A percentile compares a stretch with the other conserved stretches of the same genome.
phyloP scores from a whole-genome alignment of 2,797 vertebrate genomes.

The Melanotaenia parkinsoni region DNA sequence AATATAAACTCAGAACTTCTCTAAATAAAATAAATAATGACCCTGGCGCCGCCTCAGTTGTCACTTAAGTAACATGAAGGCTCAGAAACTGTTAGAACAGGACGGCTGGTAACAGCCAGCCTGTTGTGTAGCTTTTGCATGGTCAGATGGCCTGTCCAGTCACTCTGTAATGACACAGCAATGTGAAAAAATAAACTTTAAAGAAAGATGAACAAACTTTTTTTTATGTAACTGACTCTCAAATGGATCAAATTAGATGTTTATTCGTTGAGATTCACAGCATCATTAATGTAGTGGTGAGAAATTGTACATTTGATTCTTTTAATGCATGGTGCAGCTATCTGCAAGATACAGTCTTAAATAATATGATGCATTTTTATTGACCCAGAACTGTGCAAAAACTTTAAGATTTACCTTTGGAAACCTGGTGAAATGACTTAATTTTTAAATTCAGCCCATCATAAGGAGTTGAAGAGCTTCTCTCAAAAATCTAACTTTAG shows the following conservation, averaged over 20 bases:
- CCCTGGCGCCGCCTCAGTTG: constrained; percentile 38
- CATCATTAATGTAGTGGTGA: not conserved
- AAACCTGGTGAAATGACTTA: not conserved
- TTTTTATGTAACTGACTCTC: not conserved
- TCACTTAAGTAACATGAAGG: constrained; percentile 45
- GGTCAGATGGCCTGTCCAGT: constrained; percentile 51
- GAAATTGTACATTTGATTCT: not conserved
- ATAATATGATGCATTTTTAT: too few species aligned
- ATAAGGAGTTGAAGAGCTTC: not conserved
- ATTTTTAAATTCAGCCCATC: not conserved
- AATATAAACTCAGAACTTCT: constrained; percentile 52
- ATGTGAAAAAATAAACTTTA: constrained; percentile 6
- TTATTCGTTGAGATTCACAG: not conserved
- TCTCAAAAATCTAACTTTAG: not conserved
- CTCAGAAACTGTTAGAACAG: constrained; percentile 38
- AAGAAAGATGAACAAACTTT: not conserved
- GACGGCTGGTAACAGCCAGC: constrained; percentile 46
- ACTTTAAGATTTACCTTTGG: not conserved
- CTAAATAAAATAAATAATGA: too few species aligned
- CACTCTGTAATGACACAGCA: constrained; percentile 11
- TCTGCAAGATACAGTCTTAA: not conserved
- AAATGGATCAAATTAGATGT: not conserved
- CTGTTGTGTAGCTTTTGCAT: constrained; percentile 32
- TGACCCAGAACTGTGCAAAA: not conserved
- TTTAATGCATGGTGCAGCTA: too few species aligned